phyloP scores from a whole-genome alignment of 2,113 vertebrate species.

The Tachycineta bicolor region DNA sequence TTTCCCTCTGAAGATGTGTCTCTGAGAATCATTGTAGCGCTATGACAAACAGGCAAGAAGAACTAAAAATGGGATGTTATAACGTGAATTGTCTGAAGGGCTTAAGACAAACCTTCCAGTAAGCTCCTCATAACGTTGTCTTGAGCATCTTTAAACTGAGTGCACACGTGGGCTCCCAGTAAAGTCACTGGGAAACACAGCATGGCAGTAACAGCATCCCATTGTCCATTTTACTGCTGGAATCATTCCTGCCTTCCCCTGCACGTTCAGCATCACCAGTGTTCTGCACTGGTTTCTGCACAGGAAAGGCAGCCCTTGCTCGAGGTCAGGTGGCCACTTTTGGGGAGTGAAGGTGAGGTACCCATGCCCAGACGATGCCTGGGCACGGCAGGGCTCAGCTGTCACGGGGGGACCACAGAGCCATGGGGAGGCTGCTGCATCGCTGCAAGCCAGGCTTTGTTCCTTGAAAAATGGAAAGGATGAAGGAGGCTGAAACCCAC shows the following conservation, averaged over 20 bases:
- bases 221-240: background rate
- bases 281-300: background rate
- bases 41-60: background rate
- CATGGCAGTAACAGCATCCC: accelerated
- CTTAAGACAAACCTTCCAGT: background rate
- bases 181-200: background rate
- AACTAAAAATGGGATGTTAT: background rate
- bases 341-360: background rate
- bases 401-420: accelerated
- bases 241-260: background rate
- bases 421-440: background rate
- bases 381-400: accelerated
- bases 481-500: background rate
- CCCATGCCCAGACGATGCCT: background rate
- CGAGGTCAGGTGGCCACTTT: accelerated
- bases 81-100: background rate
- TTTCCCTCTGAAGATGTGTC: background rate
- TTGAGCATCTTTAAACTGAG: background rate
- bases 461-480: background rate
- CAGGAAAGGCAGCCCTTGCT: background rate
- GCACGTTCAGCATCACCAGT: accelerated
- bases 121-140: background rate
- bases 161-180: background rate
- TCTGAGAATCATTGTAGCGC: background rate
- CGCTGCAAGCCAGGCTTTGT: background rate